Percentiles rank a stretch among this genome's conserved stretches.
These are phyloP conservation scores for Pseudomyrmex sp. DNA, from an alignment of 1,140 invertebrate species.

Conservation along the genomic window DNA sequence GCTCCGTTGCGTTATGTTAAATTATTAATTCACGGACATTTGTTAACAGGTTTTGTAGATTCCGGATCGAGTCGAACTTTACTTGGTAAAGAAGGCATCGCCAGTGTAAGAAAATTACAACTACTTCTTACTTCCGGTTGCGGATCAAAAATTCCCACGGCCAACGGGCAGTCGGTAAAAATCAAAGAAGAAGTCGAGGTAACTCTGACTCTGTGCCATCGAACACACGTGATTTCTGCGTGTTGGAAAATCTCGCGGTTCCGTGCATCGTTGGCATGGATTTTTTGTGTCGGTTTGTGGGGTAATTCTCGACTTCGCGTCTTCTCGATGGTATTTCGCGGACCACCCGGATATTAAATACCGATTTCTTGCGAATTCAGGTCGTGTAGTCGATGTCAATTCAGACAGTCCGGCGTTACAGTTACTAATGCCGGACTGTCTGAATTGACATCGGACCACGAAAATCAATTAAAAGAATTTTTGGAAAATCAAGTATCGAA, in stretches of 20 bases:
- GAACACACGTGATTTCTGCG: not conserved
- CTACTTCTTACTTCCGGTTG: not conserved
- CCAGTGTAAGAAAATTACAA: not conserved
- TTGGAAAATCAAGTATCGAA: not conserved
- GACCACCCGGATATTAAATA: not conserved
- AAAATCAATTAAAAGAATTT: not conserved
- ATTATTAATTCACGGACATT: not conserved
- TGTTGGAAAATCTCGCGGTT: not conserved
- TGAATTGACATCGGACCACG: not conserved
- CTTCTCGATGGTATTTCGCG: not conserved
- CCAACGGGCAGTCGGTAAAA: not conserved
- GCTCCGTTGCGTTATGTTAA: no score
- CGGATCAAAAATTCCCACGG: not conserved
- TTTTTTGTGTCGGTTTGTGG: not conserved
- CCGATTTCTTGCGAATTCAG: not conserved
- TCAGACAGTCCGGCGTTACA: no score
- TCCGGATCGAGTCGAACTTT: not conserved
- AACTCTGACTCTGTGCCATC: not conserved
- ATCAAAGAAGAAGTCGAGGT: not conserved
- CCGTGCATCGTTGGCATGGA: not conserved
- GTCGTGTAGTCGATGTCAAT: rapidly evolving
- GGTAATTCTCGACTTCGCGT: not conserved
- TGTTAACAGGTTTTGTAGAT: no score
- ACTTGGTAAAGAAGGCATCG: not conserved
- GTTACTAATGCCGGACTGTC: not conserved